Base-by-base conservation (phyloP, 1,140 invertebrate species). In the Bacillus rossius region DNA sequence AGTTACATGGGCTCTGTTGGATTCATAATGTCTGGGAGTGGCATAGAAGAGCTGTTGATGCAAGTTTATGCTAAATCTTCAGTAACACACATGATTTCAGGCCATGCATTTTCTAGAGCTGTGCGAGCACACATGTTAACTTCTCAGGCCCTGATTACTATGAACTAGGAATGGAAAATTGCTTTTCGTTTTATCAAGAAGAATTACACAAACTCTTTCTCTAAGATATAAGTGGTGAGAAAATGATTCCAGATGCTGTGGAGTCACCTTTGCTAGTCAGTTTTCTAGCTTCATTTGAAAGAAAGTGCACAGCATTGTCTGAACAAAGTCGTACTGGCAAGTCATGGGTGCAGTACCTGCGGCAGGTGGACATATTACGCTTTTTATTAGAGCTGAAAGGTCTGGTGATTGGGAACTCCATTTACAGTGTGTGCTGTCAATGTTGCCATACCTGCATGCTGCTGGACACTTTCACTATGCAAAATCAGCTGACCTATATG, bases 381-480 rank as follows among this genome's bases (percentile, higher is more conserved):
- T 71, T 47, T 72, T 71, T 59, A 20, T 73, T 57, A 63, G 58
- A 68, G 67, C 69, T 62, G 71, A 74, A 59, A 55, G 69, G 55
- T 68, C 68, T 61, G 71, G 70, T 67, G n/a, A n/a, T n/a, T n/a
- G n/a, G n/a, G n/a, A n/a, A n/a, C n/a, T n/a, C n/a, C n/a, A n/a
- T n/a, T 67, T 74, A 40, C 67, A 69, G 41, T 16, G 59, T 45
- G 57, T 73, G 43, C 22, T 71, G 63, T 62, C 63, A 64, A 78
- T 78, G 73, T 62, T 77, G 37, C 74, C 71, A 54, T 74, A 71
- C 61, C 73, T 77, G 59, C 72, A 75, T 57, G 73, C 75, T 23
- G 61, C 65, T 53, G 71, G 69, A 13, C 69, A 78, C 62, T 72
- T 71, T 59, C 52, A 69, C 25, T 77, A 77, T 65, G 70, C 73